phyloP scores from a whole-genome alignment of 1,140 invertebrate genomes.

The Cataglyphis hispanica region DNA sequence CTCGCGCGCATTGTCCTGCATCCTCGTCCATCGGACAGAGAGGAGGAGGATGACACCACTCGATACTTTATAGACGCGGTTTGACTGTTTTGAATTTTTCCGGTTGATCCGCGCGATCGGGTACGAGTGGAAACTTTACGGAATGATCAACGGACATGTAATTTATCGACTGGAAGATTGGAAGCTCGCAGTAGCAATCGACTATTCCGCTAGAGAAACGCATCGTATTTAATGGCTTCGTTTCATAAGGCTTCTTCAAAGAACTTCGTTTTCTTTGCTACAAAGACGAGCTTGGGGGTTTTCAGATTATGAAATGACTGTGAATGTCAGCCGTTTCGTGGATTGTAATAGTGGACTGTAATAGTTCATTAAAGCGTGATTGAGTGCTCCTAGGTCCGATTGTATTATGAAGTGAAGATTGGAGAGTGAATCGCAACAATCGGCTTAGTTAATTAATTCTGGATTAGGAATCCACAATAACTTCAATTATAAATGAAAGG shows the following conservation, averaged over 20 bases:
- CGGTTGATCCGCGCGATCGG: neutral
- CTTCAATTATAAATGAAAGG: conserved; percentile 34
- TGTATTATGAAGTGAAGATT: conserved; percentile 5
- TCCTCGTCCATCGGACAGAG: neutral
- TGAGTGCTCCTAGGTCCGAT: conserved; percentile 19
- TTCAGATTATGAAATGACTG: conserved; percentile 25
- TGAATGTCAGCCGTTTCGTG: conserved; percentile 35
- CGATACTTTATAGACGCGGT: conserved; percentile 70
- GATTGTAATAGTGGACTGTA: conserved; percentile 12
- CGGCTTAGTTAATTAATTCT: conserved; percentile 53
- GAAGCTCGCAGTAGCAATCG: conserved; percentile 30
- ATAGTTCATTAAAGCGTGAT: conserved; percentile 30
- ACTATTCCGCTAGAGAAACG: conserved; percentile 19
- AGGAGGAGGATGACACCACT: conserved; percentile 36
- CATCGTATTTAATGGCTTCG: conserved; percentile 31
- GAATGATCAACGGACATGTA: conserved; percentile 59
- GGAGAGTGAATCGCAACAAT: conserved; percentile 24
- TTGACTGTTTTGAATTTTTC: conserved; percentile 68
- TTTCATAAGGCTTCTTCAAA: conserved; percentile 43
- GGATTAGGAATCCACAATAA: conserved; percentile 12
- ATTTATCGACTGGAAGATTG: conserved; percentile 67
- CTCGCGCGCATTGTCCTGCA: conserved; percentile 15
- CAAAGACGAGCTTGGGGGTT: neutral
- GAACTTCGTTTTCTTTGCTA: conserved; percentile 27
- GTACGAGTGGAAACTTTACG: conserved; percentile 55